Evolutionary conservation across 2,888 invertebrate species (phyloP).

Genomic region (Cataglyphis cursor): DNA sequence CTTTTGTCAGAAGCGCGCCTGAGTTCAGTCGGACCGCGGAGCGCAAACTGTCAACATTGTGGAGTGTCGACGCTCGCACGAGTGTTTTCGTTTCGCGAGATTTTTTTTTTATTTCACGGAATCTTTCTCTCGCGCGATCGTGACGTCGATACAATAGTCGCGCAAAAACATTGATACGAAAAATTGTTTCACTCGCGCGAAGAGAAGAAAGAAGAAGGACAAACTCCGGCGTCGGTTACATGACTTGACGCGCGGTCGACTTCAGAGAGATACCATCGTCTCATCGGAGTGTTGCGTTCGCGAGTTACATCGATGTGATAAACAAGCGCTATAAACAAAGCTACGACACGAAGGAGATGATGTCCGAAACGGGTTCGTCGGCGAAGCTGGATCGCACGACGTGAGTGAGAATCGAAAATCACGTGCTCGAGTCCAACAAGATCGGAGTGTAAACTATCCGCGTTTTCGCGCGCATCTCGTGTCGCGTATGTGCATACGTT

Average conservation of each 20-base stretch:
- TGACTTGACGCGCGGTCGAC: conserved; percentile 39
- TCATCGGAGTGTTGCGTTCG: neutral
- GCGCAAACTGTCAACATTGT: conserved; percentile 79
- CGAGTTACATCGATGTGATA: neutral
- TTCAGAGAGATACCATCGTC: conserved; percentile 21
- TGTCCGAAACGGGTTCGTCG: neutral
- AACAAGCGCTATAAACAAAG: conserved; percentile 22
- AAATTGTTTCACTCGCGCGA: neutral
- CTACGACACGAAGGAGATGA: neutral
- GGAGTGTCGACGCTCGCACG: neutral
- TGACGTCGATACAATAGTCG: neutral
- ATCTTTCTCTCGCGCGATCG: conserved; percentile 21
- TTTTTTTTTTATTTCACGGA: neutral
- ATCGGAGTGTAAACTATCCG: neutral
- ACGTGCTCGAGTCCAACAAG: too few species aligned
- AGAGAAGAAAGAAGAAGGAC: neutral
- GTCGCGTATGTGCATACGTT: neutral
- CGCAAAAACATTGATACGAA: neutral
- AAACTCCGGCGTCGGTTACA: conserved; percentile 1
- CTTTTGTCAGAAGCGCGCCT: conserved; percentile 68
- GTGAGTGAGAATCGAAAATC: conserved; percentile 13
- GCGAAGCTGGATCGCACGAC: neutral
- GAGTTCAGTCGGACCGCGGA: conserved; percentile 80
- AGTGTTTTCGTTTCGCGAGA: conserved; percentile 13
- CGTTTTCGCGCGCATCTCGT: neutral